phyloP scores from a whole-genome alignment of 2,888 invertebrate species.

The Nomada fucata region DNA sequence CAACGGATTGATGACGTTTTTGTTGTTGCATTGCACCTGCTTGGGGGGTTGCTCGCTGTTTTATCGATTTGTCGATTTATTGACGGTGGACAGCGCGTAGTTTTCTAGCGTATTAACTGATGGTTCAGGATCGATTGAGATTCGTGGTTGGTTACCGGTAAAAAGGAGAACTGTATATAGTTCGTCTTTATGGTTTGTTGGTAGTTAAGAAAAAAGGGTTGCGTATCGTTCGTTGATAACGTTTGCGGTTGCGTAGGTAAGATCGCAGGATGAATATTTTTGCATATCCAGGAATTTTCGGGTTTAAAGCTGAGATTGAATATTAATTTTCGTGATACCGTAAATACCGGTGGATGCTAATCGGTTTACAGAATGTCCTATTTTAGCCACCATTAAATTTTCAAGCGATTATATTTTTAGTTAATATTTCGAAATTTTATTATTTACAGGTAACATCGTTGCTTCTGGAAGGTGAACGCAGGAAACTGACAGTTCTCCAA shows the following conservation, averaged over 20 bases:
- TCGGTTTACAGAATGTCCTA: too few relatives aligned
- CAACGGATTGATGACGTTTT: neutral
- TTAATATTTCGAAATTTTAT: constrained; percentile 24
- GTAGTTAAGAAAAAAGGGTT: neutral
- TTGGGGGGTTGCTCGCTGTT: neutral
- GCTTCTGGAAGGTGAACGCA: constrained; percentile 88
- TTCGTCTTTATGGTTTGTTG: neutral
- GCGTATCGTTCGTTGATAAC: constrained; percentile 20
- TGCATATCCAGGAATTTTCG: too few relatives aligned
- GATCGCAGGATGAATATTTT: neutral
- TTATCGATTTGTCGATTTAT: neutral
- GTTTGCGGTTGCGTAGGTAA: neutral
- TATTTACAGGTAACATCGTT: constrained; percentile 88
- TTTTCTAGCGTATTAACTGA: constrained; percentile 9
- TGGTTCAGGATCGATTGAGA: constrained; percentile 15
- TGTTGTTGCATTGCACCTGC: neutral
- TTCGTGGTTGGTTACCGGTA: constrained; percentile 41
- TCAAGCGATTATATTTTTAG: neutral
- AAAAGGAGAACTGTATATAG: constrained; percentile 31
- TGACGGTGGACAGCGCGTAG: too few relatives aligned
- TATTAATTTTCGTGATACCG: too few relatives aligned
- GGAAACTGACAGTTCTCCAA: constrained; percentile 88
- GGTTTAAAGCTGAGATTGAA: too few relatives aligned
- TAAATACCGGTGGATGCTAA: too few relatives aligned
- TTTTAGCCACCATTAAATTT: too few relatives aligned